Conservation (phyloP, 2,797 vertebrate genomes). For the Pterois miles region DNA sequence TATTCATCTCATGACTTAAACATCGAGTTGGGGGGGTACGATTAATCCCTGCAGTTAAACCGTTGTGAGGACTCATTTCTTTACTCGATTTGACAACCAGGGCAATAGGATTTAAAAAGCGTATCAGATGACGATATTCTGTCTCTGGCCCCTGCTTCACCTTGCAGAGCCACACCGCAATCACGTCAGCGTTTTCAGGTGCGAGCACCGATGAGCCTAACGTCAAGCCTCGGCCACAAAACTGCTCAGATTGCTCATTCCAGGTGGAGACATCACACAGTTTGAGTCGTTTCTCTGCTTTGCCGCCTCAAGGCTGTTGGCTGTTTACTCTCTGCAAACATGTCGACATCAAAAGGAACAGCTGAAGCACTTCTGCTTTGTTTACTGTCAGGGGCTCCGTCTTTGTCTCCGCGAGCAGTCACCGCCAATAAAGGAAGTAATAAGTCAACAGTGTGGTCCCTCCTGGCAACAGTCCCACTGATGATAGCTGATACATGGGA, state of each 20-base stretch:
- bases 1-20: conserved; percentile 71
- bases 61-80: conserved; percentile 68
- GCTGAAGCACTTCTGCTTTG: conserved; percentile 53
- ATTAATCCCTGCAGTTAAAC: conserved; percentile 70
- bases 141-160: conserved; percentile 38
- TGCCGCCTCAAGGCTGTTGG: conserved; percentile 36
- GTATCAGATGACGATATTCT: conserved; percentile 57
- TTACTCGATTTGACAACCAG: conserved; percentile 68
- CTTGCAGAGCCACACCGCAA: conserved; percentile 24
- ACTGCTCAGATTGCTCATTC: conserved; percentile 40
- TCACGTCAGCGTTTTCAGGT: conserved; percentile 34
- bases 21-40: conserved; percentile 25
- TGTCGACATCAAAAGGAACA: conserved; percentile 59
- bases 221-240: conserved; percentile 19
- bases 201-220: neutral
- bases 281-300: conserved; percentile 45
- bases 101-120: conserved; percentile 64
- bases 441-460: conserved; percentile 55
- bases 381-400: conserved; percentile 50
- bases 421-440: conserved; percentile 68
- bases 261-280: conserved; percentile 48
- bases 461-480: conserved; percentile 36
- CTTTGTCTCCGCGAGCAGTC: conserved; percentile 55
- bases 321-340: conserved; percentile 62
- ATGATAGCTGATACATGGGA: conserved; percentile 39